Percentiles rank a stretch among this genome's conserved stretches.
Evolutionary conservation across 2,113 vertebrate species (phyloP).

Genomic region (Notothenia rossii): DNA sequence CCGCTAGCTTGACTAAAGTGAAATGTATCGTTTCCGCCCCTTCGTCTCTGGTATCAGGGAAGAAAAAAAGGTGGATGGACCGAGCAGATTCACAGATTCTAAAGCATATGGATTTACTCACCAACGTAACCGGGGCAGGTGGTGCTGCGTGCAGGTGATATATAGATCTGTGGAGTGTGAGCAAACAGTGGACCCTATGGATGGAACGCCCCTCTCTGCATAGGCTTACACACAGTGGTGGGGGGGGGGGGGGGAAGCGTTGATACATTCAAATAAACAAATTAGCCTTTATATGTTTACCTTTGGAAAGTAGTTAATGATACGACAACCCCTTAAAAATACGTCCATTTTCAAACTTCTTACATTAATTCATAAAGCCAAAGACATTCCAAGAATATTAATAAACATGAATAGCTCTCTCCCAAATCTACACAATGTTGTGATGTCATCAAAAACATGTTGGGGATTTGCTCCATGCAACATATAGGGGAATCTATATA

Average conservation of each 20-base stretch:
- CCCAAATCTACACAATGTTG: too few relatives aligned
- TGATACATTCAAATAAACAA: too few relatives aligned
- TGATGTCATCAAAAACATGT: too few relatives aligned
- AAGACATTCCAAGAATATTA: too few relatives aligned
- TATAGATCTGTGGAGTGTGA: conserved; percentile 38
- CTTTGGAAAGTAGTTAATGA: not conserved
- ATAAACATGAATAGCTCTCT: too few relatives aligned
- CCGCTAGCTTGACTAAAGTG: conserved; percentile 36
- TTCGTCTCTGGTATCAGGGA: conserved; percentile 51
- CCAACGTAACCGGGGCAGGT: rapidly evolving
- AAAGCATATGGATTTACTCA: conserved; percentile 24
- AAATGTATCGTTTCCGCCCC: conserved; percentile 71
- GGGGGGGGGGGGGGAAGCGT: not conserved
- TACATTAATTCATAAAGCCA: too few relatives aligned
- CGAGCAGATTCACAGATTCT: not conserved
- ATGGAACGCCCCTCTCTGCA: not conserved
- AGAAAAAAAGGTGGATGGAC: not conserved
- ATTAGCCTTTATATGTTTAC: not conserved
- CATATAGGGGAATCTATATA: too few relatives aligned
- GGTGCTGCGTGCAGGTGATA: rapidly evolving
- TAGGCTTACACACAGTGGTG: too few relatives aligned
- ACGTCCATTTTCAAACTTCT: too few relatives aligned
- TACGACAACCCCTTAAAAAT: not conserved
- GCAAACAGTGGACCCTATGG: conserved; percentile 15
- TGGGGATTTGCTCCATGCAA: too few relatives aligned